A percentile compares a stretch with the other conserved stretches of the same genome.
Conservation (phyloP, 2,113 vertebrate genomes). For the Anarrhichthys ocellatus region DNA sequence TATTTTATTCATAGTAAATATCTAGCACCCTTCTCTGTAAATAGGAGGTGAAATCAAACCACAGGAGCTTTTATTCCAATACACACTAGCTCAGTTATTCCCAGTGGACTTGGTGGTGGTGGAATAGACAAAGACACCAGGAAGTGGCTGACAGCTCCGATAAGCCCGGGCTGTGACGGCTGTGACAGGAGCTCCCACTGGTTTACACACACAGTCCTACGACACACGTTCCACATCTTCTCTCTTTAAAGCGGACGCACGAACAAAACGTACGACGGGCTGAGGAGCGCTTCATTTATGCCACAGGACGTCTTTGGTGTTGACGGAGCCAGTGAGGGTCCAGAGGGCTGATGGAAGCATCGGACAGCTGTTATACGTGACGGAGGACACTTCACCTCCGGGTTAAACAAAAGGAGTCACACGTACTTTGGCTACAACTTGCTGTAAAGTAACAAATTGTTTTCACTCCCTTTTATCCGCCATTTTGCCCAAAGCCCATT, state of each 20-base stretch:
- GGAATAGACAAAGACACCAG: conserved; percentile 44
- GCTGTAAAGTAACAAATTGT: not conserved
- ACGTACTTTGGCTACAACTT: not conserved
- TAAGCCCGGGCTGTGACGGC: conserved; percentile 40
- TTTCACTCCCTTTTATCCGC: not conserved
- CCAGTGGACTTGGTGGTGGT: conserved; percentile 14
- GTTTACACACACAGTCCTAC: conserved; percentile 12
- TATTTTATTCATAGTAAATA: not conserved
- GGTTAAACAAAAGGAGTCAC: not conserved
- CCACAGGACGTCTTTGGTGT: conserved; percentile 22
- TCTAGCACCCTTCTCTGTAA: not conserved
- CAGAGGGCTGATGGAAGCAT: too few relatives aligned
- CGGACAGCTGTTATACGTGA: too few relatives aligned
- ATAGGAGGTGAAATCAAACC: not conserved
- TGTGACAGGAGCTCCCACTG: conserved; percentile 42
- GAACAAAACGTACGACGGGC: not conserved
- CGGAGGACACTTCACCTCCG: too few relatives aligned
- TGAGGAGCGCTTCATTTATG: conserved; percentile 19
- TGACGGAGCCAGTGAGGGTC: not conserved
- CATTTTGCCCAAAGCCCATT: not conserved
- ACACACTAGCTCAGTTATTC: conserved; percentile 10
- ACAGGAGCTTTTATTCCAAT: not conserved
- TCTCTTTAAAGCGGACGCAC: not conserved
- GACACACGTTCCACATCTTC: not conserved
- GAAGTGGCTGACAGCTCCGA: conserved; percentile 42